These are phyloP conservation scores for Epinephelus lanceolatus DNA, from an alignment of 2,113 vertebrate genomes.

Conservation along the genomic window DNA sequence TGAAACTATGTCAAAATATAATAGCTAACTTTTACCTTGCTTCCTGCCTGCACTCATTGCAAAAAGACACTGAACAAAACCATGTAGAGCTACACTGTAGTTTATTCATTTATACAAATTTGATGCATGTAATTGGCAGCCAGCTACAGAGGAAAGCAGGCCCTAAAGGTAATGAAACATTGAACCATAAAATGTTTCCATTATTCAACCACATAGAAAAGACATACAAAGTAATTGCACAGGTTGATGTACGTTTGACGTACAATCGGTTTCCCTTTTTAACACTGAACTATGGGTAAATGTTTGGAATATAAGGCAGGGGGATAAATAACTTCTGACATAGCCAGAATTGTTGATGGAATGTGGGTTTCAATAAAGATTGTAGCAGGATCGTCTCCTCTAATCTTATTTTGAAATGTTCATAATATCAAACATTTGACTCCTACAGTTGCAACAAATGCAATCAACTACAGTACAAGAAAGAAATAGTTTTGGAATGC, in stretches of 20 bases:
- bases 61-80: conserved; percentile 7
- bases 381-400: conserved; percentile 61
- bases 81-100: conserved; percentile 73
- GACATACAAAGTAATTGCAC: conserved; percentile 86
- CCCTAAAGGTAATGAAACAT: conserved; percentile 65
- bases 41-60: neutral
- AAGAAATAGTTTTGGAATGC: conserved; percentile 81
- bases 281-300: conserved; percentile 83
- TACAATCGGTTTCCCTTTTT: conserved; percentile 86
- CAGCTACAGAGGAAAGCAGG: conserved; percentile 73
- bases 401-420: conserved; percentile 73
- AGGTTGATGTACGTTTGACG: conserved; percentile 83
- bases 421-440: conserved; percentile 69
- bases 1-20: conserved; percentile 10
- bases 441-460: conserved; percentile 72
- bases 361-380: conserved; percentile 76
- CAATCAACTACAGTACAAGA: conserved; percentile 81
- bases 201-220: conserved; percentile 81
- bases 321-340: conserved; percentile 81
- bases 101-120: conserved; percentile 84
- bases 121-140: conserved; percentile 71
- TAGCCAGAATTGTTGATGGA: conserved; percentile 80
- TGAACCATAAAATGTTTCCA: conserved; percentile 77
- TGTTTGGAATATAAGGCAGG: conserved; percentile 76
- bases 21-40: neutral